phyloP scores from a whole-genome alignment of 1,140 invertebrate species.

The Apocrypta bakeri region DNA sequence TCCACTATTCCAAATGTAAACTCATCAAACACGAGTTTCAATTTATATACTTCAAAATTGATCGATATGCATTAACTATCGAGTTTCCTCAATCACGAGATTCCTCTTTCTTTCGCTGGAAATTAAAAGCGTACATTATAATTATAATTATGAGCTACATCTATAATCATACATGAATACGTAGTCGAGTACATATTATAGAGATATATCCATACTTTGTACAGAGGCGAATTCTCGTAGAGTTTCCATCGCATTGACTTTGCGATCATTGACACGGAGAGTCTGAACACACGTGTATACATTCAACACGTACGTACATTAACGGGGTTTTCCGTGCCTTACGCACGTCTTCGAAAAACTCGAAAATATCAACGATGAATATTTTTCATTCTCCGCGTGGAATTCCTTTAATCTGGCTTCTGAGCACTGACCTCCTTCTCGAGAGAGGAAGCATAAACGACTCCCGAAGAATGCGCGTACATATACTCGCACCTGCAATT shows the following conservation, averaged over 20 bases:
- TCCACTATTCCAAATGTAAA: neutral
- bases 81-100: neutral
- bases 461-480: neutral
- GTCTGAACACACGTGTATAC: neutral
- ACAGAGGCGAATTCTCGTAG: too few species aligned
- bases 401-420: neutral
- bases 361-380: neutral
- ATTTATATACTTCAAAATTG: neutral
- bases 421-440: neutral
- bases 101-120: neutral
- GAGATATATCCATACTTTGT: too few species aligned
- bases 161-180: too few species aligned
- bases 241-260: neutral
- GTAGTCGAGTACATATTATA: too few species aligned
- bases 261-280: neutral
- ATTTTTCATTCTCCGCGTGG: neutral
- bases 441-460: neutral
- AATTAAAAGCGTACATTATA: too few species aligned
- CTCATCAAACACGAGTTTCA: neutral
- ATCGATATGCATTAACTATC: neutral
- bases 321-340: neutral
- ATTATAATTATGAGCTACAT: too few species aligned
- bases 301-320: neutral
- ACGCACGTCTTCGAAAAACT: too few species aligned
- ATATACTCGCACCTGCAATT: neutral